Base-by-base conservation (phyloP, 2,797 vertebrate species). In the Tadarida brasiliensis region DNA sequence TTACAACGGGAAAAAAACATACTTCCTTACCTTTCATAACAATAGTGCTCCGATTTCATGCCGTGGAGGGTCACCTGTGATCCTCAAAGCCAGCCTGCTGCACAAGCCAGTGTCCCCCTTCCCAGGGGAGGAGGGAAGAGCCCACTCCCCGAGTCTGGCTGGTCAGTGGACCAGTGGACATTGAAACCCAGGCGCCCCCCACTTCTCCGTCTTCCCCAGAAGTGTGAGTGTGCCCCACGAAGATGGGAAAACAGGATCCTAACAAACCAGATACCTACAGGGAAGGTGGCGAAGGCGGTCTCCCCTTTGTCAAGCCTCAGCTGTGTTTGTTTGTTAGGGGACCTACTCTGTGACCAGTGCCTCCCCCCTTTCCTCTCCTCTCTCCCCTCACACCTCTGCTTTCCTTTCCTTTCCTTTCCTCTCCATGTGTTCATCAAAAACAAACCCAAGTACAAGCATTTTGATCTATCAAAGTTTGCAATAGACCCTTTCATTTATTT, bases 81-180 rank as follows among this genome's bases (percentile, higher is more conserved):
- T 22, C 39, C 65, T 65, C 14, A 12, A 71, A 68, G 35, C 33
- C 19, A 7, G 67, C 26, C 20, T 5, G 12, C 10, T 26, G 7
- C 12, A 2, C 26, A 4, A 11, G 30, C 30, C 28, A 8, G 28
- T 39, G 20, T 12, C 44, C 85, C n/a, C 22, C 0, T 26, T 17
- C 47, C 8, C 33, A 56, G 47, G 22, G 61, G 7, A 9, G 12
- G 28, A 35, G 78, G 2, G 2, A 3, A n/a, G 28, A 77, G 22
- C 54, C 0, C 30, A 1, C 8, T 14, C 49, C 33, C 6, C 0
- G 6, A 1, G 3, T 73, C 63, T 28, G 0, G 4, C 33, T 39
- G n/a, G 44, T 54, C 67, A 30, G 0, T 3, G 33, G 77, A 14
- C 47, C 24, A 4, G 8, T 5, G 19, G 22, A 22, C 5, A 0